Evolutionary conservation across 1,140 invertebrate genomes (phyloP).

Genomic region (Schmidtea mediterranea): DNA sequence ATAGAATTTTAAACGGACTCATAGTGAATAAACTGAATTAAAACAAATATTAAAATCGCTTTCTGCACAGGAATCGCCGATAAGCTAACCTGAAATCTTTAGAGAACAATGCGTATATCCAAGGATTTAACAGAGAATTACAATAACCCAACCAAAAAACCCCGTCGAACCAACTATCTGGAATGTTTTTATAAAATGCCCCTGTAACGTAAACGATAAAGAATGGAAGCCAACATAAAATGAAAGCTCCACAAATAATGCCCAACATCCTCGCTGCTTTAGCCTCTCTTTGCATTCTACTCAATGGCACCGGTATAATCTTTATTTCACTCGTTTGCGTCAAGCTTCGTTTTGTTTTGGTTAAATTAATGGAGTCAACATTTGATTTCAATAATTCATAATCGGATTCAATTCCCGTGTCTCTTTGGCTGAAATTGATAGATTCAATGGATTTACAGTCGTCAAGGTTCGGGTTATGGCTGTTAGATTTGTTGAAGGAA

Average conservation of each 20-base stretch:
- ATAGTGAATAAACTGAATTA: no score
- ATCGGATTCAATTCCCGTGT: not conserved
- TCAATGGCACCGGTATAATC: no score
- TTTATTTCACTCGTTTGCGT: no score
- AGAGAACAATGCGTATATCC: conserved; percentile 56
- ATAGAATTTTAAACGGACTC: no score
- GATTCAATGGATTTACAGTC: no score
- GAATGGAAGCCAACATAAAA: conserved; percentile 91
- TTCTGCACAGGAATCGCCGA: not conserved
- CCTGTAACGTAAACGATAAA: conserved; percentile 68
- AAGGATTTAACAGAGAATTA: conserved; percentile 42
- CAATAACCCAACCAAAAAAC: not conserved
- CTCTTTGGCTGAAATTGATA: no score
- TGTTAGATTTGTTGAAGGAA: no score
- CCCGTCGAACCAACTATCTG: conserved; percentile 41
- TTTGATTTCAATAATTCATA: no score
- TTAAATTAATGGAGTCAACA: no score
- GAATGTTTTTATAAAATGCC: conserved; percentile 41
- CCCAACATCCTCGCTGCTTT: conserved; percentile 80
- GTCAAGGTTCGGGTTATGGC: no score
- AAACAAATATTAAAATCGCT: no score
- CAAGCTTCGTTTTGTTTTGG: no score
- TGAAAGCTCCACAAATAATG: conserved; percentile 93
- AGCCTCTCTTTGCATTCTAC: conserved; percentile 75
- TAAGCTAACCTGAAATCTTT: conserved; percentile 51